Conservation (phyloP, 92 coral and sea anemone species). For the Desmophyllum pertusum region DNA sequence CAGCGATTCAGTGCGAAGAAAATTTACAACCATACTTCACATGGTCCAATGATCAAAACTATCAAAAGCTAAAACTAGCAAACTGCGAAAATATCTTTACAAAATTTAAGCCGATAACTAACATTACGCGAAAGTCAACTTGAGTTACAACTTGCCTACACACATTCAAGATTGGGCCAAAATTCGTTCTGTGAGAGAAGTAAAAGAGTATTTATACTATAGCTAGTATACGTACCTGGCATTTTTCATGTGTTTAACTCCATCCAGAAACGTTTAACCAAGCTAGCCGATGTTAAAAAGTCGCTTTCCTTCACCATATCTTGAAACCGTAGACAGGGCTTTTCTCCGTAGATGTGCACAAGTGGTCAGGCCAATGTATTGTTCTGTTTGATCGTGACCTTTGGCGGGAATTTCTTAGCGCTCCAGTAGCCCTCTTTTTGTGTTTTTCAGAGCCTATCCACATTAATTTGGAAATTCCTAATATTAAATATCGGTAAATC, state of each 20-base stretch:
- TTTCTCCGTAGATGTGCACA: background rate
- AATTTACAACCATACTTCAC: background rate
- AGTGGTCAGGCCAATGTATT: background rate
- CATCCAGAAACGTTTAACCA: background rate
- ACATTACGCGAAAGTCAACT: background rate
- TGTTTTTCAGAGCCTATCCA: background rate
- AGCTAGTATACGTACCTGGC: conserved; percentile 34
- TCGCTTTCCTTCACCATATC: background rate
- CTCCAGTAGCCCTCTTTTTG: background rate
- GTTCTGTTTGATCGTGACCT: background rate
- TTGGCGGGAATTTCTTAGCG: background rate
- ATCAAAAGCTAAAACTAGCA: background rate
- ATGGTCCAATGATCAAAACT: too few species aligned
- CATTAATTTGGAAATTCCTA: background rate
- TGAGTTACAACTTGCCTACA: background rate
- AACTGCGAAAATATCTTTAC: background rate
- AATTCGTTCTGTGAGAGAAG: background rate
- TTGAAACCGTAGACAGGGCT: background rate
- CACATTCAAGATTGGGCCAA: background rate
- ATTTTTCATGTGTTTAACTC: background rate
- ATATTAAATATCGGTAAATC: background rate
- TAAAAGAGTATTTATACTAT: background rate
- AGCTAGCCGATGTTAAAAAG: background rate
- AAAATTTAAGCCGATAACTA: background rate
- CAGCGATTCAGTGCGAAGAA: background rate